Base-by-base conservation (phyloP, 2,797 vertebrate genomes). In the Hoplostethus mediterraneus region DNA sequence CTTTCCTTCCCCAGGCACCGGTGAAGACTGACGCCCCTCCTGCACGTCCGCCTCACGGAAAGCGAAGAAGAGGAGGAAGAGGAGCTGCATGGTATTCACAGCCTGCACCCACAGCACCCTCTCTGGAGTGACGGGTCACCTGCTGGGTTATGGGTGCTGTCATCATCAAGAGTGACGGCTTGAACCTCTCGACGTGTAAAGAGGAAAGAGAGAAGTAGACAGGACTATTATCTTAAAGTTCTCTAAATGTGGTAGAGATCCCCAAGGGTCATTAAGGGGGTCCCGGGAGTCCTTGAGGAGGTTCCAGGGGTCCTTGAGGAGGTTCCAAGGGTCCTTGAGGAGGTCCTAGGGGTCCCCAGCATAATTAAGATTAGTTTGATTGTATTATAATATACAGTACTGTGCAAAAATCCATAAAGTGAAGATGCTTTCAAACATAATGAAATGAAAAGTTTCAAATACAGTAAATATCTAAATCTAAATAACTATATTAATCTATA, bases 1-100 rank as follows among this genome's bases (percentile, higher is more conserved):
- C 53, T 75, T 77, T 79, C 72, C 75, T 69, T 59, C 2, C 8
- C 61, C 77, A 42, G 52, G 49, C 63, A 2, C 55, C 30, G 14
- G 7, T 16, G 25, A 47, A 13, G 57, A 48, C 48, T 58, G 53
- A 42, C n/a, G 58, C 13, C 38, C 1, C 63, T 48, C 47, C 45
- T 49, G 55, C 66, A 55, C 65, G 47, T 66, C 52, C 40, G 49
- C 56, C 64, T 53, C 51, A 4, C 16, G 42, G 55, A 17, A 21
- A 25, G 48, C n/a, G 21, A 51, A 51, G 17, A 5, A 14, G 45
- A 14, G 2, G 48, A 51, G 17, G 38, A 33, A 56, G 67, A 30
- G 61, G 73, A 69, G 67, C 66, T 44, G 75, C 73, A 28, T 66
- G 56, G 14, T 17, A 1, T 16, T 36, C 14, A 14, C 54, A 16